Percentiles rank a stretch among this genome's conserved stretches.
These are phyloP conservation scores for Threskiornis aethiopicus DNA, from an alignment of 2,797 vertebrate genomes.

Conservation along the genomic window DNA sequence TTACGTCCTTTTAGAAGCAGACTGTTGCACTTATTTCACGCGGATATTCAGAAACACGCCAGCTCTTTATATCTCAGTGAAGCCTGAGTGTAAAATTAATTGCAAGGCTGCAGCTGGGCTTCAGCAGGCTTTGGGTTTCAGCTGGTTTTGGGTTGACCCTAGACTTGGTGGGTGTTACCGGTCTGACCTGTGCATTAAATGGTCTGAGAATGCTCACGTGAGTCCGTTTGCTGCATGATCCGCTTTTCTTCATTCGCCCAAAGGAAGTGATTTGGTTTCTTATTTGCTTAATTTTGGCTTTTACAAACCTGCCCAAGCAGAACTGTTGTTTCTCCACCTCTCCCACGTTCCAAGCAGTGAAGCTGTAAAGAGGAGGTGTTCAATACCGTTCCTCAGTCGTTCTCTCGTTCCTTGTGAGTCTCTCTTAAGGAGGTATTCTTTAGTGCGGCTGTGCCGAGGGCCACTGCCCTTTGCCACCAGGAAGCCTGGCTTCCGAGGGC, in stretches of 20 bases:
- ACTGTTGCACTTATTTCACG: not conserved
- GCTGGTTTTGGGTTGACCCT: not conserved
- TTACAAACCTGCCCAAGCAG: not conserved
- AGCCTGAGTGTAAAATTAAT: not conserved
- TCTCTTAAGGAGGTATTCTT: not conserved
- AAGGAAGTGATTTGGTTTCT: not conserved
- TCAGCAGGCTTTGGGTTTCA: not conserved
- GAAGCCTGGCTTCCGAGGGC: not conserved
- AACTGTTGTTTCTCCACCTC: slow-evolving; percentile 5
- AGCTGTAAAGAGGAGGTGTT: not conserved
- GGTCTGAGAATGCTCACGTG: not conserved
- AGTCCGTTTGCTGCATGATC: not conserved
- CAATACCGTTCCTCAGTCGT: not conserved
- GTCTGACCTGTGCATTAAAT: not conserved
- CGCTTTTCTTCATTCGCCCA: not conserved
- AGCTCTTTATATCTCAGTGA: not conserved
- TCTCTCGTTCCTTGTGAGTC: not conserved
- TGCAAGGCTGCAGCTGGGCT: not conserved
- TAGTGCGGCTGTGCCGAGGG: not conserved
- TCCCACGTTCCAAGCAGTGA: not conserved
- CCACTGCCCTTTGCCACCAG: not conserved
- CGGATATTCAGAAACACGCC: not conserved
- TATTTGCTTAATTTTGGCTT: not conserved
- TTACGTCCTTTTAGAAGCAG: not conserved
- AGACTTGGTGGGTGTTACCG: not conserved